Conservation (phyloP, 1,140 invertebrate species). For the Scaptodrosophila lebanonensis region DNA sequence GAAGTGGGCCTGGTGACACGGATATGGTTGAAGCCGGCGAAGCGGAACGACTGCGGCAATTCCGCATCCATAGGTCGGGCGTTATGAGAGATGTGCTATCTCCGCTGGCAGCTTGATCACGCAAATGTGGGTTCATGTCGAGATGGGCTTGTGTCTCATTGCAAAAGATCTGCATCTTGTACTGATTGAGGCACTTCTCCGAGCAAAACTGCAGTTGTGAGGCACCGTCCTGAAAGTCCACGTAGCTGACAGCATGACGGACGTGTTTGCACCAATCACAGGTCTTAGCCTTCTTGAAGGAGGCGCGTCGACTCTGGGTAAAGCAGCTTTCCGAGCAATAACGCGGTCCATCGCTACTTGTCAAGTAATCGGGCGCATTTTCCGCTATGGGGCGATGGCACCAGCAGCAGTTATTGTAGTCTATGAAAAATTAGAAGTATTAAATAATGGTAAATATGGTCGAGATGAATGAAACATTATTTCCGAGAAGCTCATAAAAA, state of each 20-base stretch:
- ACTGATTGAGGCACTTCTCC: conserved; percentile 95
- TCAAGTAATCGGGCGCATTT: conserved; percentile 79
- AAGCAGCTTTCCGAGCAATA: conserved; percentile 94
- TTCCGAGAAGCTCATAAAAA: no score
- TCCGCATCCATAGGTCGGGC: conserved; percentile 90
- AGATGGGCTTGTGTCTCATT: conserved; percentile 92
- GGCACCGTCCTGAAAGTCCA: conserved; percentile 90
- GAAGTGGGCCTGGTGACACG: conserved; percentile 48
- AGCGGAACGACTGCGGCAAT: conserved; percentile 84
- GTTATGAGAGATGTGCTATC: conserved; percentile 83
- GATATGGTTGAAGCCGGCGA: conserved; percentile 79
- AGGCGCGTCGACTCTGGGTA: conserved; percentile 89
- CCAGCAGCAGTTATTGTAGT: conserved; percentile 79
- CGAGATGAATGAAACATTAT: no score
- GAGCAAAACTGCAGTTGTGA: conserved; percentile 89
- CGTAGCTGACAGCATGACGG: conserved; percentile 92
- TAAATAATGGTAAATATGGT: background rate
- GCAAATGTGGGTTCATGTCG: conserved; percentile 86
- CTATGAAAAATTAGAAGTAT: conserved; percentile 29
- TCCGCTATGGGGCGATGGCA: conserved; percentile 80
- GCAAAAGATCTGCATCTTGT: conserved; percentile 97
- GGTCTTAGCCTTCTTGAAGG: conserved; percentile 93
- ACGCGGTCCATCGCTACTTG: conserved; percentile 79
- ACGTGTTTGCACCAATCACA: conserved; percentile 96
- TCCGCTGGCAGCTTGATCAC: conserved; percentile 70